Evolutionary conservation across 1,140 invertebrate species (phyloP), one percentile per base, ranked within the genome.

Genomic region (Hylaeus volcanicus): DNA sequence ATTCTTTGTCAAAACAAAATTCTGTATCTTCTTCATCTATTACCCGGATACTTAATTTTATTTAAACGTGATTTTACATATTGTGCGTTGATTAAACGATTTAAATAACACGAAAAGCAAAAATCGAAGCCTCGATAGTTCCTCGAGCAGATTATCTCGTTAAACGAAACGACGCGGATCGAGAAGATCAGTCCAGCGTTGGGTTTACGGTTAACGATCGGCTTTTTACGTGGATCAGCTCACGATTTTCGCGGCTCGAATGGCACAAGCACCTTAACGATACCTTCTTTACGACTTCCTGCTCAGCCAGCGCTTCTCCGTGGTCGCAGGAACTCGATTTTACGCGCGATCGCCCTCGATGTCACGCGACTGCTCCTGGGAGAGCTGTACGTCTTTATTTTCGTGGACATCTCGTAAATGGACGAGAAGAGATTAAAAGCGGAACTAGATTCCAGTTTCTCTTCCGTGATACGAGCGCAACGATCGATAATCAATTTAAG

Each of bases 271-370:
- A 65, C 64, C 74, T 78, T 83, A 86, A 86, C 84, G 77, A 83
- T 74, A 81, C 74, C 69, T 53, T 68, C 48, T 77, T 81, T 77
- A 86, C 74, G 75, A 83, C 81, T 83, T 83, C 73, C 72, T 80
- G 71, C 77, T 72, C 71, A 39, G 26, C 48, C 55, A n/a, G 14
- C 55, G 55, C 14, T 81, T 69, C 14, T 55, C 5, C 60, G 8
- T 9, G 0, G 15, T 12, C 12, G 9, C 41, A 37, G 14, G 6
- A 53, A 48, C 45, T 63, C 64, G 15, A n/a, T 15, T 79, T 79
- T 15, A 53, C 55, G 15, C 45, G 51, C 45, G 64, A 43, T 15
- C 64, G n/a, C 45, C 64, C n/a, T 48, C 58, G 39, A 48, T 60
- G 55, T 60, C 70, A 41, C 26, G 41, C 70, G 55, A 45, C 41